Percentiles rank a stretch among this genome's conserved stretches.
Evolutionary conservation across 2,888 invertebrate species (phyloP).

Genomic region (Drosophila paracracens): DNA sequence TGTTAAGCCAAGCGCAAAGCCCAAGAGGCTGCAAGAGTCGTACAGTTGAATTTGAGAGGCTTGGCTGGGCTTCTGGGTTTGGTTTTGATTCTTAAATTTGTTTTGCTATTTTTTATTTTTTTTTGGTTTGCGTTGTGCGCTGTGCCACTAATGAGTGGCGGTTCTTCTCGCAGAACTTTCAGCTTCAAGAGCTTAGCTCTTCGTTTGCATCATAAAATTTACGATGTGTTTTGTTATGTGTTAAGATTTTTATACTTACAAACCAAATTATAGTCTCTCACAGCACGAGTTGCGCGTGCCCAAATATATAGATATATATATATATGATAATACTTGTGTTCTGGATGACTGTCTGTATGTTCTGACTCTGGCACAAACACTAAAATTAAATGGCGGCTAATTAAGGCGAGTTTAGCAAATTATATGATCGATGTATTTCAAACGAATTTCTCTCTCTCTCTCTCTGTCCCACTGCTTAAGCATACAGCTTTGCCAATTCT

Average conservation of each 20-base stretch:
- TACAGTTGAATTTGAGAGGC: slow-evolving; percentile 34
- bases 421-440: slow-evolving; percentile 69
- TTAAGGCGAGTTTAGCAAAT: slow-evolving; percentile 67
- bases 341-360: background rate
- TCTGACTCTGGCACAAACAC: slow-evolving; percentile 13
- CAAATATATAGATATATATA: slow-evolving; percentile 23
- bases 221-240: slow-evolving; percentile 78
- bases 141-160: slow-evolving; percentile 61
- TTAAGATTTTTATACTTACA: slow-evolving; percentile 42
- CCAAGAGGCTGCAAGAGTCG: slow-evolving; percentile 38
- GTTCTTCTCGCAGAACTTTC: slow-evolving; percentile 36
- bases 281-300: slow-evolving; percentile 54
- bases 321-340: slow-evolving; percentile 10
- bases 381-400: slow-evolving; percentile 59
- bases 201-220: slow-evolving; percentile 65
- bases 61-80: slow-evolving; percentile 43
- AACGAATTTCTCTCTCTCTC: slow-evolving; percentile 28
- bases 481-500: slow-evolving; percentile 39
- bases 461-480: slow-evolving; percentile 5
- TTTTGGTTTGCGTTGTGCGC: slow-evolving; percentile 7
- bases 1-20: slow-evolving; percentile 19
- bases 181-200: slow-evolving; percentile 15
- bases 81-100: slow-evolving; percentile 41
- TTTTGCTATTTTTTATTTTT: slow-evolving; percentile 21
- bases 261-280: slow-evolving; percentile 10